Percentiles rank a stretch among this genome's conserved stretches.
phyloP scores from a whole-genome alignment of 2,797 vertebrate genomes.

The Bradypodion ventrale region DNA sequence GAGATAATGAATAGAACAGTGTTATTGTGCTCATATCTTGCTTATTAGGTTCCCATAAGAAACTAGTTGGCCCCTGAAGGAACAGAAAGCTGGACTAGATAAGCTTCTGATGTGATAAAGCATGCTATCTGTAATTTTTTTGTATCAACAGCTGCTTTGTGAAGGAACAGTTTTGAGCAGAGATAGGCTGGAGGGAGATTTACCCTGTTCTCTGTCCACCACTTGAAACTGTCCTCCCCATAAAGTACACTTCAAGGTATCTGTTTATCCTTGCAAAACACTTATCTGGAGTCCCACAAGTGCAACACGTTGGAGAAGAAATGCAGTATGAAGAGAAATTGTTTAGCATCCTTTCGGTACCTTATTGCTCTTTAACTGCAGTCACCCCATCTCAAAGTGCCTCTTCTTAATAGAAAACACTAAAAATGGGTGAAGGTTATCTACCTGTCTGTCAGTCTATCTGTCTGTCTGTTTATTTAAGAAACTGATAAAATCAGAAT shows the following conservation, averaged over 20 bases:
- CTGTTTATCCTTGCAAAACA: background rate
- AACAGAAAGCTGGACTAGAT: no score
- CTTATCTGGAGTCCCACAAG: background rate
- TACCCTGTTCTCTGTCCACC: background rate
- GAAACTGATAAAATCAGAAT: no score
- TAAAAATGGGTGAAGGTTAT: background rate
- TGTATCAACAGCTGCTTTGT: background rate
- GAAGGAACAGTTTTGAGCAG: background rate
- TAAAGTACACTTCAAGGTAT: background rate
- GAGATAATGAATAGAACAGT: no score
- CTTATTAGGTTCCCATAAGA: background rate
- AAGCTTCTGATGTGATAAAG: background rate
- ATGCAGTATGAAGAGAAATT: no score
- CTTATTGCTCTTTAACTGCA: background rate
- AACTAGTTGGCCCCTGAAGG: background rate
- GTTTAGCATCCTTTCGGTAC: background rate
- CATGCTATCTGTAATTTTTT: background rate
- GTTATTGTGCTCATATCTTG: background rate
- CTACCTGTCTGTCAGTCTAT: no score
- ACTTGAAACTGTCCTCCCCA: background rate
- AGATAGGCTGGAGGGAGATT: background rate
- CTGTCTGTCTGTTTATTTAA: no score
- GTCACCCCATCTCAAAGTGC: background rate
- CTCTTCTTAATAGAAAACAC: background rate
- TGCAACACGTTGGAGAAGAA: background rate